A percentile compares a stretch with the other conserved stretches of the same genome.
Conservation (phyloP, 2,888 invertebrate genomes). For the Camptogramma bilineatum region DNA sequence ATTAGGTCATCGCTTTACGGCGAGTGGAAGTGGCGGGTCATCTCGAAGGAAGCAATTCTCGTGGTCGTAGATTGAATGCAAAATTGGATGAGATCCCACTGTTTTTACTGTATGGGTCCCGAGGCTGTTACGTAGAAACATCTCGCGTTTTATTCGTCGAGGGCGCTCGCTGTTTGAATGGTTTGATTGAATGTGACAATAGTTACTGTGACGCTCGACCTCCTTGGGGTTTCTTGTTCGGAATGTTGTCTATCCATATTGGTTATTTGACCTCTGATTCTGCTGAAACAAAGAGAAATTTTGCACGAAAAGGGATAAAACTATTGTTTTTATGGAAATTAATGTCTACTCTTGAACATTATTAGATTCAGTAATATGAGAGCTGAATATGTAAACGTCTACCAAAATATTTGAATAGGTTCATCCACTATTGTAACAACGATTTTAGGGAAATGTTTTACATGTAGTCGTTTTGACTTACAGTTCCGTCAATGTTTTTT, state of each 20-base stretch:
- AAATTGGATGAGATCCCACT: constrained; percentile 83
- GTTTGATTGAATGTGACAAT: constrained; percentile 83
- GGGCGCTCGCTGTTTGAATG: constrained; percentile 71
- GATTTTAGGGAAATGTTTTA: too few species aligned
- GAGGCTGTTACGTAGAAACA: constrained; percentile 68
- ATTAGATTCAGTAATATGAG: background rate
- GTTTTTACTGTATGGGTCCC: constrained; percentile 79
- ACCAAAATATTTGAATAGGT: too few species aligned
- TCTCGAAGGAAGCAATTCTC: constrained; percentile 82
- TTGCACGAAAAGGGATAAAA: background rate
- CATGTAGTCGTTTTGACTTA: too few species aligned
- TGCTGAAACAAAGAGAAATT: constrained; percentile 16
- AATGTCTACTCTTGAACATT: background rate
- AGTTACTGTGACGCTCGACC: constrained; percentile 73
- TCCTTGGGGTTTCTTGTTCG: constrained; percentile 61
- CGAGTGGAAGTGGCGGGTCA: constrained; percentile 82
- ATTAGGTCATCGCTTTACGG: constrained; percentile 84
- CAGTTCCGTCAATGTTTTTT: too few species aligned
- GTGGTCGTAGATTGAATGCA: constrained; percentile 85
- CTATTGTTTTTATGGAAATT: background rate
- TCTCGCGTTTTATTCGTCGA: constrained; percentile 73
- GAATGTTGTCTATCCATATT: constrained; percentile 59
- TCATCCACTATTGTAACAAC: too few species aligned
- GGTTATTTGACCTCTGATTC: constrained; percentile 53
- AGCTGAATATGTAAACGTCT: too few species aligned